A percentile compares a stretch with the other conserved stretches of the same genome.
Conservation (phyloP, 2,797 vertebrate species). For the Tokudaia muenninki region DNA sequence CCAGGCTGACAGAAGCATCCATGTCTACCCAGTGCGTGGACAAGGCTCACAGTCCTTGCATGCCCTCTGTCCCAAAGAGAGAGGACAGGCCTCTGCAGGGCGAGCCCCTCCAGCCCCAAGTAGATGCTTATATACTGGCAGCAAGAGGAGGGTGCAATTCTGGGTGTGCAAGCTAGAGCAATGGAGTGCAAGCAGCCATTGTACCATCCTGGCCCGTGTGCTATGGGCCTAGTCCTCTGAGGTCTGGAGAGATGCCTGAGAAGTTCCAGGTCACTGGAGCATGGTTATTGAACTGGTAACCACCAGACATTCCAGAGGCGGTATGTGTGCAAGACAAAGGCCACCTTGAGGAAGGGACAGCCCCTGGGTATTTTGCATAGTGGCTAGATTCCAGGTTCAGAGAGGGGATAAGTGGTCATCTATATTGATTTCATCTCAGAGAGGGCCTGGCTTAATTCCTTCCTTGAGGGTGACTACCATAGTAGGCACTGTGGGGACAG, state of each 20-base stretch:
- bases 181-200: accelerated
- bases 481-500: accelerated
- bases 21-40: neutral
- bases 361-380: neutral
- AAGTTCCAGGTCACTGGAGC: slow-evolving; percentile 33
- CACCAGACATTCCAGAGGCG: neutral
- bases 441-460: neutral
- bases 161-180: neutral
- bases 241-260: neutral
- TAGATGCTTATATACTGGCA: too few species aligned
- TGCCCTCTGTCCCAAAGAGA: neutral
- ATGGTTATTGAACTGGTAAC: neutral
- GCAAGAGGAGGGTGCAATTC: neutral
- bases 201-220: neutral
- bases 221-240: neutral
- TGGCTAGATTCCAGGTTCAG: neutral
- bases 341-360: neutral
- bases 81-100: neutral
- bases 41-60: neutral
- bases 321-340: neutral
- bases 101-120: neutral
- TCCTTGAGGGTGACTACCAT: too few species aligned
- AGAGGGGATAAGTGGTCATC: neutral
- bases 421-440: neutral
- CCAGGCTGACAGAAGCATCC: neutral